phyloP scores from a whole-genome alignment of 2,888 invertebrate species.

The Tenthredo scrophulariae region DNA sequence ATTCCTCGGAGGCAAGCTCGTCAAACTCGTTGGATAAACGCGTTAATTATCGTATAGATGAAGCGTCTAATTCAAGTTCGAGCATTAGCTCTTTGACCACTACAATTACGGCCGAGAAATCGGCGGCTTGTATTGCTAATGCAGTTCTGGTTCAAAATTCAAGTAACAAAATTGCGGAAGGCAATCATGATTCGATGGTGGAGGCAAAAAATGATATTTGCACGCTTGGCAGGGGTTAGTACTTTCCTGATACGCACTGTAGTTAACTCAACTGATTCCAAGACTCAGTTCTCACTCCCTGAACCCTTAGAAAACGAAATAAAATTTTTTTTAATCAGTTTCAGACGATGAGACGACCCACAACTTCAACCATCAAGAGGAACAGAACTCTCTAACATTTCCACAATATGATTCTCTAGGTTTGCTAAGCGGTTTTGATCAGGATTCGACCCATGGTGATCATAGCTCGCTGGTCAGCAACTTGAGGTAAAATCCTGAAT shows the following conservation, averaged over 20 bases:
- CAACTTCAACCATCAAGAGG: conserved; percentile 31
- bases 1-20: conserved; percentile 9
- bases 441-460: background rate
- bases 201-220: conserved; percentile 45
- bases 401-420: conserved; percentile 38
- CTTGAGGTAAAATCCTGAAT: conserved; percentile 34
- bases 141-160: background rate
- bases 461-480: conserved; percentile 48
- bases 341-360: background rate
- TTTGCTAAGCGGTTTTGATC: conserved; percentile 27
- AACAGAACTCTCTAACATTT: conserved; percentile 40
- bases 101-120: conserved; percentile 16
- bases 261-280: background rate
- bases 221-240: conserved; percentile 50
- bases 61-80: conserved; percentile 42
- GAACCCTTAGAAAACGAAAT: background rate
- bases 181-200: conserved; percentile 39
- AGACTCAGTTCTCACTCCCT: background rate
- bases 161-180: conserved; percentile 8
- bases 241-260: conserved; percentile 30
- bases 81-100: background rate
- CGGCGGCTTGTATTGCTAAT: conserved; percentile 11
- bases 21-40: conserved; percentile 1
- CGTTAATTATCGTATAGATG: conserved; percentile 21
- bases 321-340: background rate